phyloP scores from a whole-genome alignment of 2,113 vertebrate species.

The Oncorhynchus keta region DNA sequence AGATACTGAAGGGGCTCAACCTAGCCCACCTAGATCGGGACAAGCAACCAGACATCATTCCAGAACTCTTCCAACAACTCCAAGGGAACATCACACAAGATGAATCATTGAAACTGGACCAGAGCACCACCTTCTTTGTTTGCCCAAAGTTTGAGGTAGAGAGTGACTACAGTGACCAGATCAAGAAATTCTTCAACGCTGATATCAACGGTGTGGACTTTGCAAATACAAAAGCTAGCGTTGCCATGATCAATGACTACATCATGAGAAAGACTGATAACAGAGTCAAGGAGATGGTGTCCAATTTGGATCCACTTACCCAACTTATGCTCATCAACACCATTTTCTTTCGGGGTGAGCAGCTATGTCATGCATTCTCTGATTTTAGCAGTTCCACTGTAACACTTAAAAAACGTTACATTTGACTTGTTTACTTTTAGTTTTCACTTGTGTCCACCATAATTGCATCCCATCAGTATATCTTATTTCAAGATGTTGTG shows the following conservation, averaged over 20 bases:
- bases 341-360: conserved; percentile 85
- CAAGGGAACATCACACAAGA: conserved; percentile 74
- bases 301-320: conserved; percentile 67
- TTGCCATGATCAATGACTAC: conserved; percentile 78
- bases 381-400: not conserved
- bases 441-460: too few species aligned
- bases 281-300: conserved; percentile 76
- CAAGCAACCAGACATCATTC: conserved; percentile 60
- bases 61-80: conserved; percentile 78
- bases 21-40: conserved; percentile 61
- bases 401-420: not conserved
- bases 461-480: not conserved
- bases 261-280: conserved; percentile 73
- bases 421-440: not conserved
- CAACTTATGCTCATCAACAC: conserved; percentile 82
- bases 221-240: conserved; percentile 61
- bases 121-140: conserved; percentile 79
- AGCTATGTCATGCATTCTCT: not conserved
- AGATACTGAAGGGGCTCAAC: conserved; percentile 77
- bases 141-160: conserved; percentile 67
- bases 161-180: conserved; percentile 74
- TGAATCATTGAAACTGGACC: conserved; percentile 69
- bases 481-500: not conserved
- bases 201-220: conserved; percentile 79
- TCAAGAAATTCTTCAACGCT: conserved; percentile 78